Evolutionary conservation across 2,888 invertebrate species (phyloP), one percentile per base, ranked within the genome.

Genomic region (Trachelus stipa): DNA sequence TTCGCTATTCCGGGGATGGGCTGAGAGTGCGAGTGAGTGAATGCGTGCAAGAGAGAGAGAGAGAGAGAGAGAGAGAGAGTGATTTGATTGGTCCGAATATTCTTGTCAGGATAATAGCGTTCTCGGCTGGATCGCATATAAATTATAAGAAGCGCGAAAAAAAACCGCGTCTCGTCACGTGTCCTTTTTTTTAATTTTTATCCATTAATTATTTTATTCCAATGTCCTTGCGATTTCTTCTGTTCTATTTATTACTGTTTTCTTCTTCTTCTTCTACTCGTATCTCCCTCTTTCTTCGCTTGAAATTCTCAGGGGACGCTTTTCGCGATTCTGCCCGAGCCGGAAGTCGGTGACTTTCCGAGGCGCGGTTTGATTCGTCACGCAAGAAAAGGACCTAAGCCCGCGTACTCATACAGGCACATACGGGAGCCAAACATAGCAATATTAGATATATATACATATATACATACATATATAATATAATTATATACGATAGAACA

Each of bases 381-480:
- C 23, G 40, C 40, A 56, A 56, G 40, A 56, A 56, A 56, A 56
- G 68, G 40, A 78, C 68, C 82, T 81, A 83, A 83, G 81, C 79
- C 80, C 84, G 83, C 82, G 81, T 83, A 85, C 80, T 86, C 83
- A 83, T 81, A 83, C 80, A 56, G 88, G 85, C 86, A 86, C 85
- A 84, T 82, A 84, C 81, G 85, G 81, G 85, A 89, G 89, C 88
- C 89, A 90, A 90, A 90, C 87, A 56, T 56, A 90, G 90, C 90
- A 91, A 91, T 90, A 90, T 87, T 91, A 90, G 88, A 83, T 91
- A 78, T 77, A n/a, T 56, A 69, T 68, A 40, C 34, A 69, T 37
- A 33, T 69, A 77, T 33, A n/a, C 69, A 74, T 34, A 79, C 31
- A 76, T 34, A 79, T 56, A 69, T 34, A 37, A 81, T 77, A 81